A percentile compares a stretch with the other conserved stretches of the same genome.
Conservation (phyloP, 2,888 invertebrate species). For the Amphipyra tragopoginis region DNA sequence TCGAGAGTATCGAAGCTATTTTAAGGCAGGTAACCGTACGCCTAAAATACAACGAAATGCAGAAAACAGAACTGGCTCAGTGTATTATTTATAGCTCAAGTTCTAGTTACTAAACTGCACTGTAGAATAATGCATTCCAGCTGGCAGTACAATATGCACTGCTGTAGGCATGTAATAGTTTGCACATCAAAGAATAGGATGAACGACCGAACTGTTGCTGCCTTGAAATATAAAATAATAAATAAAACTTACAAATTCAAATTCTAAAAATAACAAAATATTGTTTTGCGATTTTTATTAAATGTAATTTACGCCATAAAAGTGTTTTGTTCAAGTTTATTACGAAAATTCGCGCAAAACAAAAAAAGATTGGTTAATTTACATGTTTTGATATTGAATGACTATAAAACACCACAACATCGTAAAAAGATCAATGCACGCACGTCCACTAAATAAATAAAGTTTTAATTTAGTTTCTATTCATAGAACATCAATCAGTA, state of each 20-base stretch:
- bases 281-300: background rate
- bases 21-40: slow-evolving; percentile 40
- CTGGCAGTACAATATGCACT: slow-evolving; percentile 24
- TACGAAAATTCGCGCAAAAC: background rate
- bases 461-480: slow-evolving; percentile 59
- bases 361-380: slow-evolving; percentile 6
- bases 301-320: background rate
- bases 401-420: slow-evolving; percentile 45
- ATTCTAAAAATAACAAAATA: no score
- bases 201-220: background rate
- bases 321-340: background rate
- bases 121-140: slow-evolving; percentile 46
- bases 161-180: slow-evolving; percentile 17
- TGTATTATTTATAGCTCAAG: slow-evolving; percentile 67
- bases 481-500: slow-evolving; percentile 69
- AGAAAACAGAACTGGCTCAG: slow-evolving; percentile 64
- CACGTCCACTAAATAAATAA: slow-evolving; percentile 46
- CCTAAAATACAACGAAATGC: slow-evolving; percentile 62
- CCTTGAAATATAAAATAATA: no score
- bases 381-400: background rate
- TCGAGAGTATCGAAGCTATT: slow-evolving; percentile 40
- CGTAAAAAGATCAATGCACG: slow-evolving; percentile 63
- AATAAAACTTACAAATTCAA: no score
- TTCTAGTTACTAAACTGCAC: slow-evolving; percentile 64
- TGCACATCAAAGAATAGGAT: slow-evolving; percentile 14